Percentiles rank a stretch among this genome's conserved stretches.
phyloP scores from a whole-genome alignment of 2,797 vertebrate species.

The Thunnus albacares region DNA sequence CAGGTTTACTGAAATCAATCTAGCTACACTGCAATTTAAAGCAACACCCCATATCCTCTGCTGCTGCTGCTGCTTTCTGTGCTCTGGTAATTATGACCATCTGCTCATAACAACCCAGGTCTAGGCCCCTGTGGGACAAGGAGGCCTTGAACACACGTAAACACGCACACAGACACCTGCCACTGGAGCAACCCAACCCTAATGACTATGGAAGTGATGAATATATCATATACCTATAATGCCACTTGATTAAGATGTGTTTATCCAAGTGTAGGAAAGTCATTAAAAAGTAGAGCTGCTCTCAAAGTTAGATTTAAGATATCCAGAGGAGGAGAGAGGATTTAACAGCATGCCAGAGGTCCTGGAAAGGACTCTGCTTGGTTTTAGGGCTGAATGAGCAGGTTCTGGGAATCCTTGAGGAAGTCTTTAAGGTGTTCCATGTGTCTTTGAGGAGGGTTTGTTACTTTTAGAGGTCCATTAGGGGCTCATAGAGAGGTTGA shows the following conservation, averaged over 20 bases:
- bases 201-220: conserved; percentile 45
- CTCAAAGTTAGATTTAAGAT: not conserved
- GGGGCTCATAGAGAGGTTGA: too few relatives aligned
- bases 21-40: conserved; percentile 39
- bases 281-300: not conserved
- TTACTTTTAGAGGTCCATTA: not conserved
- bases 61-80: conserved; percentile 54
- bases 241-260: conserved; percentile 23
- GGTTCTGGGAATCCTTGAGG: conserved; percentile 14
- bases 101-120: conserved; percentile 65
- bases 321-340: too few relatives aligned
- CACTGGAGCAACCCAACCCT: conserved; percentile 28
- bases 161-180: conserved; percentile 52
- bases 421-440: conserved; percentile 16
- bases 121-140: conserved; percentile 50
- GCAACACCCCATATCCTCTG: conserved; percentile 27
- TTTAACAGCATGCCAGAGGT: too few relatives aligned
- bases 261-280: conserved; percentile 23
- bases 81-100: conserved; percentile 73
- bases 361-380: not conserved
- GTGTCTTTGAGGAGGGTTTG: not conserved
- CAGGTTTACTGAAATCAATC: conserved; percentile 69
- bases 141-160: conserved; percentile 42
- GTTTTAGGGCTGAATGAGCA: not conserved
- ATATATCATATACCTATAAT: conserved; percentile 28